phyloP scores from a whole-genome alignment of 2,797 vertebrate genomes.

The Myotis daubentonii region DNA sequence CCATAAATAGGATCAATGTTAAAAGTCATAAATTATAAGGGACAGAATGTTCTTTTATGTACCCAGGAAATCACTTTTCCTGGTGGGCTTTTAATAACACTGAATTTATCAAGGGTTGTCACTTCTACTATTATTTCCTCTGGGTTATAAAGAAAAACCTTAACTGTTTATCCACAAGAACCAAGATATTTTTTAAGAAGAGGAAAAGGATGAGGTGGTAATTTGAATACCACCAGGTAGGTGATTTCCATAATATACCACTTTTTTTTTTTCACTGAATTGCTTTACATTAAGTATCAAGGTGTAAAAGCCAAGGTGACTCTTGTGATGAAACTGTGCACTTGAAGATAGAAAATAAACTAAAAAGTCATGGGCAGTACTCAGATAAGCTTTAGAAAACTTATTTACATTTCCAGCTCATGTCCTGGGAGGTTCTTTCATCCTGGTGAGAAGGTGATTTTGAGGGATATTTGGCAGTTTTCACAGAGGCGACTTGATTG shows the following conservation, averaged over 20 bases:
- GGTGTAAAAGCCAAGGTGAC: neutral
- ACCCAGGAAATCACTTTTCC: constrained; percentile 70
- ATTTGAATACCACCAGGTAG: neutral
- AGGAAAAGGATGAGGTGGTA: neutral
- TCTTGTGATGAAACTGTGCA: neutral
- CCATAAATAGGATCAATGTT: constrained; percentile 57
- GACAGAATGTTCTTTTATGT: constrained; percentile 60
- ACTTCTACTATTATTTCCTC: constrained; percentile 65
- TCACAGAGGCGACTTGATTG: neutral
- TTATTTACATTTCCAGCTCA: neutral
- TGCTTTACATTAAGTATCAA: constrained; percentile 17
- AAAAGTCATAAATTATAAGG: constrained; percentile 63
- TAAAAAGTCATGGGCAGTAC: neutral
- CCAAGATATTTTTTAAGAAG: neutral
- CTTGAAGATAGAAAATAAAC: neutral
- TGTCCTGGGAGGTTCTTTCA: neutral
- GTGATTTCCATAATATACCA: neutral
- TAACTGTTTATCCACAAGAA: constrained; percentile 49
- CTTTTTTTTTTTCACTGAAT: neutral
- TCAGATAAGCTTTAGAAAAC: neutral
- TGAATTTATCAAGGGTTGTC: constrained; percentile 68
- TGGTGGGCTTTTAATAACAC: constrained; percentile 72
- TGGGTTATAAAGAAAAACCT: constrained; percentile 9
- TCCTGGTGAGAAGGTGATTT: neutral
- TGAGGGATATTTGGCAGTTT: neutral